Evolutionary conservation across 2,888 invertebrate genomes (phyloP), one percentile per base, ranked within the genome.

Genomic region (Esperia sulphurella): DNA sequence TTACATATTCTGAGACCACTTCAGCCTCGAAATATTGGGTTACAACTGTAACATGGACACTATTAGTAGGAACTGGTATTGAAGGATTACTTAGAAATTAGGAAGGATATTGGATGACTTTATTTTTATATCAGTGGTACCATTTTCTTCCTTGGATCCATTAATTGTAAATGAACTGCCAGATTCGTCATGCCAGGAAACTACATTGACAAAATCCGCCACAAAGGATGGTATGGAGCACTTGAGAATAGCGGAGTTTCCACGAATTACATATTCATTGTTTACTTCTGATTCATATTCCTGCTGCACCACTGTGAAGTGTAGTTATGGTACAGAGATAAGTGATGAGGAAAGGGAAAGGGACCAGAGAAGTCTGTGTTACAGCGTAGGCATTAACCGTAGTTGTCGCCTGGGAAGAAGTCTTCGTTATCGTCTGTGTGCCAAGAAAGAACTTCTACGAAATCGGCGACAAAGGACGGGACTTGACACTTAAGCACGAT

Each of bases 181-280:
- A 63, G 92, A 92, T 83, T 96, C 95, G 61, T 95, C 95, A 65
- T 95, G 95, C 96, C 96, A 96, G 43, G 95, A 95, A 46, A 95
- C 91, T 60, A 98, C 96, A 71, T 91, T 92, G 55, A 98, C 96
- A 85, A 97, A 97, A 89, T 97, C 97, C 53, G 96, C 95, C 54
- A 97, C 97, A 86, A 97, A 98, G 55, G 96, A 96, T 44, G 97
- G 97, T 71, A 96, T 95, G 68, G 95, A 95, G 90, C 96, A 97
- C 88, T 96, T 96, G 68, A 96, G 90, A 58, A 96, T 94, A 54
- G 95, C 96, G 67, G 96, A 93, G 84, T 97, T 97, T 65, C 97
- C 96, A 63, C 95, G 93, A 72, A 97, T 97, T 49, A 95, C 96
- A 83, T 96, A 96, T 80, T 97, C 97, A 87, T 96, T 95, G 89